A percentile compares a stretch with the other conserved stretches of the same genome.
phyloP scores from a whole-genome alignment of 2,888 invertebrate species.

The Anticlea derivata region DNA sequence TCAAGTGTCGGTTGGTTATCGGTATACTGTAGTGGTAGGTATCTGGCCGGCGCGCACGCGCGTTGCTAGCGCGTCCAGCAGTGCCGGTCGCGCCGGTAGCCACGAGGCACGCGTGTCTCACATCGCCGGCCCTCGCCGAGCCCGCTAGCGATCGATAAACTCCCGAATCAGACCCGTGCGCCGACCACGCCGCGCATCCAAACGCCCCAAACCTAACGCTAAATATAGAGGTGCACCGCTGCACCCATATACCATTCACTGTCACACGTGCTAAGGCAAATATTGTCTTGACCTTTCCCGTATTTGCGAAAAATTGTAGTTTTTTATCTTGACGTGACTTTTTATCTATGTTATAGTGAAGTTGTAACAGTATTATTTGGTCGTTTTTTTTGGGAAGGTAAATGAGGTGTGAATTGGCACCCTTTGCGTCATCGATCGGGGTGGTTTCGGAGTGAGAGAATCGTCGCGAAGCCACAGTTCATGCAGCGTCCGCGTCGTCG shows the following conservation, averaged over 20 bases:
- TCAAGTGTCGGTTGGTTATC: slow-evolving; percentile 27
- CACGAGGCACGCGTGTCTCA: slow-evolving; percentile 75
- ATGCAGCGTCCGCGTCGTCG: slow-evolving; percentile 65
- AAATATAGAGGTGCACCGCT: slow-evolving; percentile 74
- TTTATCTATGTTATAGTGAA: slow-evolving; percentile 3
- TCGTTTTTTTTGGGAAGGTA: slow-evolving; percentile 19
- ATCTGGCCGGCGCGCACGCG: slow-evolving; percentile 64
- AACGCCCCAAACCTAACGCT: slow-evolving; percentile 55
- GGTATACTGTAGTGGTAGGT: slow-evolving; percentile 29
- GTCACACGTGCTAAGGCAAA: slow-evolving; percentile 43
- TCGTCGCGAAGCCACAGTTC: slow-evolving; percentile 50
- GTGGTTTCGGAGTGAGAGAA: slow-evolving; percentile 57
- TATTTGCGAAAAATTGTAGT: slow-evolving; percentile 25
- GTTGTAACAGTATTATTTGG: slow-evolving; percentile 23
- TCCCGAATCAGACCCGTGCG: slow-evolving; percentile 50
- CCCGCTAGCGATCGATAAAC: slow-evolving; percentile 46
- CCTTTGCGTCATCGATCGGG: slow-evolving; percentile 61
- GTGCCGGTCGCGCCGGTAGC: slow-evolving; percentile 79
- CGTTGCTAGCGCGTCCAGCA: slow-evolving; percentile 57
- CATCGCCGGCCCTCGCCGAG: slow-evolving; percentile 37
- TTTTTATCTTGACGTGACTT: slow-evolving; percentile 4
- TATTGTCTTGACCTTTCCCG: slow-evolving; percentile 31
- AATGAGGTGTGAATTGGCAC: slow-evolving; percentile 30
- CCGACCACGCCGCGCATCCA: slow-evolving; percentile 48
- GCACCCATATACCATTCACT: slow-evolving; percentile 52